Conservation (phyloP, 1,140 invertebrate species). For the Papilio helenus region DNA sequence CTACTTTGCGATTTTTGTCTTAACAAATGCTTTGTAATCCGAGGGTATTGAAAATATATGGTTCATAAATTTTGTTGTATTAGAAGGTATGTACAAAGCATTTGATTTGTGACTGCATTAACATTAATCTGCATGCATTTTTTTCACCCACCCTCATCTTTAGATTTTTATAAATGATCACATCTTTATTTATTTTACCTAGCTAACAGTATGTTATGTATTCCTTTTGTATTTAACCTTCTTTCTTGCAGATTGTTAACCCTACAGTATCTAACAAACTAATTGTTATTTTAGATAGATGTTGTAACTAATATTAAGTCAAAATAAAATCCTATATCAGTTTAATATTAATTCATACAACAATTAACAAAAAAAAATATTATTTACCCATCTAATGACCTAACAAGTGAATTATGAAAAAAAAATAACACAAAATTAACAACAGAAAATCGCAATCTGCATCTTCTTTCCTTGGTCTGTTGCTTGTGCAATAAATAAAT, state of each 20-base stretch:
- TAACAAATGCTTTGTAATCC: slow-evolving; percentile 46
- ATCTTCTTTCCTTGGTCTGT: slow-evolving; percentile 75
- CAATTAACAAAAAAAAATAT: not conserved
- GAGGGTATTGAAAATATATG: not conserved
- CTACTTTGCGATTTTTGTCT: slow-evolving; percentile 76
- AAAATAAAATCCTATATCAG: not conserved
- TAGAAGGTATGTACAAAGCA: slow-evolving; percentile 23
- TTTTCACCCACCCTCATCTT: slow-evolving; percentile 31
- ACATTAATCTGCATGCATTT: slow-evolving; percentile 18
- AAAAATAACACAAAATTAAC: slow-evolving; percentile 41
- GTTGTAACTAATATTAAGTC: not conserved
- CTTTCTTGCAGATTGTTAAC: not conserved
- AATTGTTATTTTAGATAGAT: not conserved
- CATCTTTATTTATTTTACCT: not conserved
- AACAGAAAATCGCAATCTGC: slow-evolving; percentile 72
- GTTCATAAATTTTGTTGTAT: not conserved
- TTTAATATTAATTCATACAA: not conserved
- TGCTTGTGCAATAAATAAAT: slow-evolving; percentile 55
- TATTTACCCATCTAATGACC: not conserved
- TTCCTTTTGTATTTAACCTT: too few relatives aligned
- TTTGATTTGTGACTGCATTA: slow-evolving; percentile 13
- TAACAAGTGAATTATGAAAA: slow-evolving; percentile 21
- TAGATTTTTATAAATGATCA: not conserved
- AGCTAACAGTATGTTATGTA: not conserved
- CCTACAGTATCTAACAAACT: not conserved